A percentile compares a stretch with the other conserved stretches of the same genome.
Conservation (phyloP, 2,888 invertebrate species). For the Pollenia amentaria region DNA sequence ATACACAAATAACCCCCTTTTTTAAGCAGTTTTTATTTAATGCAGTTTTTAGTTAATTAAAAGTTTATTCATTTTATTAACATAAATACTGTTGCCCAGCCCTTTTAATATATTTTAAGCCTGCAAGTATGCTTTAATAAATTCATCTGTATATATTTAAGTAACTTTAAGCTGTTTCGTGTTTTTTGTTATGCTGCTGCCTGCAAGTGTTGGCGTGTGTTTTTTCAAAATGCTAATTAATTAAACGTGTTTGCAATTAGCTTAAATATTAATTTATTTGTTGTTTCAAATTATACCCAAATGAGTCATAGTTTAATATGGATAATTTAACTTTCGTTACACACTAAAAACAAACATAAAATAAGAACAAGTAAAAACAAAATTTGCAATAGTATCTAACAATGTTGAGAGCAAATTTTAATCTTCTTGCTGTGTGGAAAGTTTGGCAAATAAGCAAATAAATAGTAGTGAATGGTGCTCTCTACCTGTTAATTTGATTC, state of each 20-base stretch:
- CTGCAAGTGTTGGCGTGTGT: background rate
- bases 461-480: background rate
- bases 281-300: conserved; percentile 58
- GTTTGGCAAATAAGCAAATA: background rate
- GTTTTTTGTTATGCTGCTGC: no score
- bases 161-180: background rate
- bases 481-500: no score
- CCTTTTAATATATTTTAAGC: conserved; percentile 28
- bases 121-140: conserved; percentile 38
- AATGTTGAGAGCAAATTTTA: background rate
- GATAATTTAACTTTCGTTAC: conserved; percentile 35
- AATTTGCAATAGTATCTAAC: background rate
- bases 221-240: conserved; percentile 28
- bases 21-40: no score
- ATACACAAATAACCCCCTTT: background rate
- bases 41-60: no score
- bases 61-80: background rate
- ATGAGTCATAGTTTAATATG: conserved; percentile 52
- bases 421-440: background rate
- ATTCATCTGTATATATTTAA: background rate
- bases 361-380: background rate
- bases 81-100: background rate
- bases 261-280: conserved; percentile 69
- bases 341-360: conserved; percentile 18
- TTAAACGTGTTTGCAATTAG: conserved; percentile 43